These are phyloP conservation scores for Liasis olivaceus DNA, from an alignment of 2,797 vertebrate species.

Conservation along the genomic window DNA sequence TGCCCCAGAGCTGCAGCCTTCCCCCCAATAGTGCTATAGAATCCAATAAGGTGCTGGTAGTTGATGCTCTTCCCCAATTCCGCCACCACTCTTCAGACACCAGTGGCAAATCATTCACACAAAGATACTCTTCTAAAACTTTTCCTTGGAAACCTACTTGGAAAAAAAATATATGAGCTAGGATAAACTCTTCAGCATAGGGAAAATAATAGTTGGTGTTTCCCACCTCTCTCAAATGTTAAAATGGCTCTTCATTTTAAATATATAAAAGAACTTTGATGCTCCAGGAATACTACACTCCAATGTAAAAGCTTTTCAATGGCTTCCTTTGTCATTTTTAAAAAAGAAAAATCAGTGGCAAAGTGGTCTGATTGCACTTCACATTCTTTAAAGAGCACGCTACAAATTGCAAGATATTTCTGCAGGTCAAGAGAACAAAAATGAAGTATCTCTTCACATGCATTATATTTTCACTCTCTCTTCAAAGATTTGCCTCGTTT, in stretches of 20 bases:
- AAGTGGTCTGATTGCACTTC: neutral
- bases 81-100: neutral
- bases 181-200: neutral
- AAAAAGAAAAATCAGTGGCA: constrained; percentile 4
- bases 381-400: neutral
- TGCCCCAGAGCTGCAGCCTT: neutral
- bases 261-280: neutral
- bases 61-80: neutral
- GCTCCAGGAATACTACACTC: neutral
- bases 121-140: neutral
- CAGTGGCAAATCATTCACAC: neutral
- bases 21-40: neutral
- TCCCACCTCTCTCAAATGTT: neutral
- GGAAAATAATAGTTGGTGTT: neutral
- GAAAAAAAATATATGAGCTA: neutral
- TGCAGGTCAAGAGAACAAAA: neutral
- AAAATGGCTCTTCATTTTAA: neutral
- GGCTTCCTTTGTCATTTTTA: neutral
- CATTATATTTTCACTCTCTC: neutral
- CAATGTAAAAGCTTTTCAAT: neutral
- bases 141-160: neutral
- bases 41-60: neutral
- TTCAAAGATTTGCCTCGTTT: neutral
- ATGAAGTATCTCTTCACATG: neutral
- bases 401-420: neutral